phyloP scores from a whole-genome alignment of 2,888 invertebrate genomes.

The Eurytoma californica region DNA sequence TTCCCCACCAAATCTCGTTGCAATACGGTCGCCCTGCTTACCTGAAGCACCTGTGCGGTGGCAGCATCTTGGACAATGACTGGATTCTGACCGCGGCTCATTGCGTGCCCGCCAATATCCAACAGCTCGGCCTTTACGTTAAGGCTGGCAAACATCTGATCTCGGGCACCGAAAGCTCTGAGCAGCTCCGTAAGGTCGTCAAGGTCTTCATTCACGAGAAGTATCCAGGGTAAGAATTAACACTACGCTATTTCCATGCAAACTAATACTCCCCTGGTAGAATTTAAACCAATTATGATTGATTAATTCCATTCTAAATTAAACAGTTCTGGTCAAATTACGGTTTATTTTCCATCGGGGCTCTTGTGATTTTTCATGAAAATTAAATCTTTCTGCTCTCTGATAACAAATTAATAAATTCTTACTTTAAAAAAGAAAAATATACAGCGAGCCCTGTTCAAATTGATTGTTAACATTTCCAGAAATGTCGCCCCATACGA shows the following conservation, averaged over 20 bases:
- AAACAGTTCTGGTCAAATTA: too few relatives aligned
- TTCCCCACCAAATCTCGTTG: constrained; percentile 76
- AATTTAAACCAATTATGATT: too few relatives aligned
- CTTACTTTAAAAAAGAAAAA: too few relatives aligned
- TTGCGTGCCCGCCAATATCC: constrained; percentile 68
- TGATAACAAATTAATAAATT: too few relatives aligned
- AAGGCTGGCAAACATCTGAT: constrained; percentile 59
- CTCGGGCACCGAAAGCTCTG: constrained; percentile 63
- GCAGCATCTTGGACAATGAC: constrained; percentile 70
- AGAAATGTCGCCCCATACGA: constrained; percentile 75
- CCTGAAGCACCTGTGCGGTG: constrained; percentile 70
- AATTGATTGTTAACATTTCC: constrained; percentile 35
- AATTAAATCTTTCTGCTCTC: too few relatives aligned
- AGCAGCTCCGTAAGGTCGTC: constrained; percentile 67
- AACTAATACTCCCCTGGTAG: too few relatives aligned
- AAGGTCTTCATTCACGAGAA: constrained; percentile 69
- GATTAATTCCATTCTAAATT: too few relatives aligned
- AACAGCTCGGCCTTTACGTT: constrained; percentile 43
- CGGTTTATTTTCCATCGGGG: too few relatives aligned
- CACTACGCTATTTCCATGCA: background rate
- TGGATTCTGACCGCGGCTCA: constrained; percentile 75
- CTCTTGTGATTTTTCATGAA: too few relatives aligned
- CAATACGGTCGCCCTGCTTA: constrained; percentile 65
- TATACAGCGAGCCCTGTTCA: too few relatives aligned
- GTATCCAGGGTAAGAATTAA: constrained; percentile 66